phyloP scores from a whole-genome alignment of 2,797 vertebrate genomes.

The Neoniphon sammara region DNA sequence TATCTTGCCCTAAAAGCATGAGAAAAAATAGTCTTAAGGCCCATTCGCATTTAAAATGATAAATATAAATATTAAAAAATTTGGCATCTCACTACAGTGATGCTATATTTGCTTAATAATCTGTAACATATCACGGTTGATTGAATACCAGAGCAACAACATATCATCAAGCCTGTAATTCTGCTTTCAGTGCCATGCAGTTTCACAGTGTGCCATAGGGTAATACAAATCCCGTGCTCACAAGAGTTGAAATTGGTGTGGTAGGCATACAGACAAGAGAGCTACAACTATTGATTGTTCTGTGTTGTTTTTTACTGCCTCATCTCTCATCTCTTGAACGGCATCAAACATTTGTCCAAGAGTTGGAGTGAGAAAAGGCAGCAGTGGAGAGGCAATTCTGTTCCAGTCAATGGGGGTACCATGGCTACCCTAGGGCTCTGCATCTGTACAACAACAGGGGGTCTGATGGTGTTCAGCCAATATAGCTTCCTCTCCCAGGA shows the following conservation, averaged over 20 bases:
- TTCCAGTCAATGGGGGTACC: constrained; percentile 66
- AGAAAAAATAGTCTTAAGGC: neutral
- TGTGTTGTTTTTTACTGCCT: constrained; percentile 45
- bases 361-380: constrained; percentile 32
- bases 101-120: too few relatives aligned
- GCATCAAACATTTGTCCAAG: constrained; percentile 46
- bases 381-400: constrained; percentile 50
- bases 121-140: too few relatives aligned
- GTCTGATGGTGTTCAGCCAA: constrained; percentile 72
- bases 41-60: too few relatives aligned
- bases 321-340: constrained; percentile 60
- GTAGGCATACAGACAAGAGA: constrained; percentile 24
- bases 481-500: constrained; percentile 76
- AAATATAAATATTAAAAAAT: too few relatives aligned
- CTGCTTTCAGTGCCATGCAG: constrained; percentile 34
- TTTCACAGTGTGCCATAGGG: constrained; percentile 23
- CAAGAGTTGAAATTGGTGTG: constrained; percentile 46
- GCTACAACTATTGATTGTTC: constrained; percentile 48
- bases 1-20: neutral
- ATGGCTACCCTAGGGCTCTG: constrained; percentile 73
- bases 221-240: constrained; percentile 37
- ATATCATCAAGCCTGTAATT: neutral
- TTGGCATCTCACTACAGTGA: too few relatives aligned
- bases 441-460: constrained; percentile 67
- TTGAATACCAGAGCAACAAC: too few relatives aligned